A percentile compares a stretch with the other conserved stretches of the same genome.
phyloP scores from a whole-genome alignment of 2,888 invertebrate genomes.

The Imbricaverruca yamaguchii region DNA sequence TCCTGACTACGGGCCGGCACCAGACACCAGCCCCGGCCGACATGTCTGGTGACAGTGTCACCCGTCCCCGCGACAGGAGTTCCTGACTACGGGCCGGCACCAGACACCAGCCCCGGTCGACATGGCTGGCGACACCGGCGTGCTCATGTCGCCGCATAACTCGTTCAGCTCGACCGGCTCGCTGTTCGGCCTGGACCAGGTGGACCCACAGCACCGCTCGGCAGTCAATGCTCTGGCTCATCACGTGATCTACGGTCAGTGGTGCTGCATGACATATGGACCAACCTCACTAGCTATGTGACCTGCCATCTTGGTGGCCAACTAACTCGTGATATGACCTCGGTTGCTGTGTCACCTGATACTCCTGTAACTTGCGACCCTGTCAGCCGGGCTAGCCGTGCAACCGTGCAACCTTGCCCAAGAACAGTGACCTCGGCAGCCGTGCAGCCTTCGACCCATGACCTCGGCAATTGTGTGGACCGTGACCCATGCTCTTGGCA shows the following conservation, averaged over 20 bases:
- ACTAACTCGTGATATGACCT: too few species aligned
- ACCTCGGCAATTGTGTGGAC: too few species aligned
- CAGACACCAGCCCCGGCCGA: neutral
- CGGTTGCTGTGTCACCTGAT: too few species aligned
- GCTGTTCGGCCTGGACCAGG: constrained; percentile 23
- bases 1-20: neutral
- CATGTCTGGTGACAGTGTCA: too few species aligned
- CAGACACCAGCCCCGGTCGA: neutral
- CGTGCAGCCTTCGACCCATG: too few species aligned
- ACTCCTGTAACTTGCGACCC: too few species aligned
- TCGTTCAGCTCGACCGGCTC: constrained; percentile 13
- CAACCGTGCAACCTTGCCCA: too few species aligned
- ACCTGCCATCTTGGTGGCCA: too few species aligned
- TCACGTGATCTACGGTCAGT: constrained; percentile 76
- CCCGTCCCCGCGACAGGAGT: neutral
- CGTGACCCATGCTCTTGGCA: too few species aligned
- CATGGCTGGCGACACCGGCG: constrained; percentile 1
- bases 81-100: neutral
- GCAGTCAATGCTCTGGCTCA: constrained; percentile 74
- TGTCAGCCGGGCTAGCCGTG: too few species aligned
- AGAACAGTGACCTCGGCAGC: neutral
- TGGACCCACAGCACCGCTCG: constrained; percentile 7
- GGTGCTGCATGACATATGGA: neutral
- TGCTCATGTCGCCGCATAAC: neutral
- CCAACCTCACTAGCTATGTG: too few species aligned